Evolutionary conservation across 2,888 invertebrate genomes (phyloP), one percentile per base, ranked within the genome.

Genomic region (Homarus gammarus): DNA sequence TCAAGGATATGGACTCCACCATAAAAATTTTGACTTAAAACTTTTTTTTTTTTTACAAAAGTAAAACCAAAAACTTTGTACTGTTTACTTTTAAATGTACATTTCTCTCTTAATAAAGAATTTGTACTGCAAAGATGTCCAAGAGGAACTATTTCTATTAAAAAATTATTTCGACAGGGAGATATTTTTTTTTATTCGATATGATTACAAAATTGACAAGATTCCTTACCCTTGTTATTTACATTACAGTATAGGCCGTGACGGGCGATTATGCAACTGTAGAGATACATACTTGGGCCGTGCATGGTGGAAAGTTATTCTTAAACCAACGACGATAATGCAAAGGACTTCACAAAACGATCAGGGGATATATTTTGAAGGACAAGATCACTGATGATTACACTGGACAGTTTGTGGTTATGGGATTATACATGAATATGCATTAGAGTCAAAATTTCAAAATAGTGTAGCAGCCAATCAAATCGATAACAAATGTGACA

Each of bases 321-420:
- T 56, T 56, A 56, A 5, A 27, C n/a, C n/a, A 64, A 27, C 31
- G 44, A 64, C 22, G 27, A 27, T 64, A 56, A 64, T 64, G 64
- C 64, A 27, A 15, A 64, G 12, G 64, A 64, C 31, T 64, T n/a
- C 64, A 64, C 64, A 64, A 27, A 64, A 64, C 22, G 18, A 56
- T 64, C 15, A 15, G 15, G 56, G 56, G 64, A 27, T 64, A 27
- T 64, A 78, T 12, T 78, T 56, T 56, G 15, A 5, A 78, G 56
- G 56, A 78, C 78, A 78, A 56, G 84, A 56, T 40, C 27, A 73
- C 49, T 38, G 22, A 44, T 44, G 10, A 84, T 33, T 72, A 86
- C 86, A 86, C 79, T 38, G 79, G 86, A 86, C 86, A 86, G 51
- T 72, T 70, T 70, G 86, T 38, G 36, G 84, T 75, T 84, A 75